A percentile compares a stretch with the other conserved stretches of the same genome.
These are phyloP conservation scores for Cynodonichthys magdalenae DNA, from an alignment of 2,797 vertebrate genomes.

Conservation along the genomic window DNA sequence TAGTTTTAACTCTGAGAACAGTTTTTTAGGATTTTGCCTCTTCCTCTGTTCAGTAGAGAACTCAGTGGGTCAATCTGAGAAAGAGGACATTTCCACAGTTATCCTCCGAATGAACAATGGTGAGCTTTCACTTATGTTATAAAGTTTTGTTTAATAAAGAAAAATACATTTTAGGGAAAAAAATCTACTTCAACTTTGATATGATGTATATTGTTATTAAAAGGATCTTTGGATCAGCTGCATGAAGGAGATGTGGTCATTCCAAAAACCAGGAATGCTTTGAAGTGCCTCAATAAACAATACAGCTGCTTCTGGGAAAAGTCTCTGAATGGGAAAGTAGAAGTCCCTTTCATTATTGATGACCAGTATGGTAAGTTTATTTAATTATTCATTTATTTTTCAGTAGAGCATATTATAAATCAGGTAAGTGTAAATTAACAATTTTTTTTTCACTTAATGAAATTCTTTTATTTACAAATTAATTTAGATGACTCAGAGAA, in stretches of 20 bases:
- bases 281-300: conserved; percentile 1
- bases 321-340: conserved; percentile 34
- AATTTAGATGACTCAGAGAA: conserved; percentile 21
- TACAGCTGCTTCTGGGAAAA: conserved; percentile 62
- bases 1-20: background rate
- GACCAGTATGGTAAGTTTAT: conserved; percentile 45
- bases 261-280: conserved; percentile 50
- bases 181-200: background rate
- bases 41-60: conserved; percentile 32
- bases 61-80: background rate
- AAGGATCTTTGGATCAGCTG: conserved; percentile 37
- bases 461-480: background rate
- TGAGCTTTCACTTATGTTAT: background rate
- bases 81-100: conserved; percentile 30
- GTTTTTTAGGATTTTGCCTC: conserved; percentile 1
- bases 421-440: background rate
- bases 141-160: background rate
- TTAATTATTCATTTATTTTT: background rate
- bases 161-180: background rate
- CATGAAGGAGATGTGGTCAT: conserved; percentile 56
- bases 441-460: background rate
- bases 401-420: rapidly evolving
- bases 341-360: conserved; percentile 42
- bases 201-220: background rate
- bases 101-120: conserved; percentile 72